These are phyloP conservation scores for Himalopsyche japonica DNA, from an alignment of 2,888 invertebrate genomes.

Conservation along the genomic window DNA sequence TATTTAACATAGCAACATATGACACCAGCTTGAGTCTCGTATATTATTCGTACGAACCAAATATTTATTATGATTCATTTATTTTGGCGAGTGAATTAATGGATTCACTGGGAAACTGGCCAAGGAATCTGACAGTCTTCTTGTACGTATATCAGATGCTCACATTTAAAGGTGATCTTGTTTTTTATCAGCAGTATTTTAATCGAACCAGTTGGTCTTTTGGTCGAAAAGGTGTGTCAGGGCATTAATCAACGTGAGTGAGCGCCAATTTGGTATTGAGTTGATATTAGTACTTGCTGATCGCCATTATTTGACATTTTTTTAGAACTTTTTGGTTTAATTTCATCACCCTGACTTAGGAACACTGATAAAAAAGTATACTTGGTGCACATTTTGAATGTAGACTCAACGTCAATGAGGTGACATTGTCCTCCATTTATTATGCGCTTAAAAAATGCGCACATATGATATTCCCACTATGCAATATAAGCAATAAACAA, in stretches of 20 bases:
- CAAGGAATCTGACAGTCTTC: not conserved
- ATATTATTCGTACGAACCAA: not conserved
- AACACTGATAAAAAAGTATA: too few species aligned
- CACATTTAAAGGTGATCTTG: conserved; percentile 37
- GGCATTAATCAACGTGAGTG: not conserved
- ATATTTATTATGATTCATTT: not conserved
- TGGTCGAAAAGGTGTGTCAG: not conserved
- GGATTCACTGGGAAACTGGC: conserved; percentile 20
- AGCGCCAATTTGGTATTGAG: not conserved
- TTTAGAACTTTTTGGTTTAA: not conserved
- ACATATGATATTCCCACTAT: too few species aligned
- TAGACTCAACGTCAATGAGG: too few species aligned
- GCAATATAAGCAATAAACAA: too few species aligned
- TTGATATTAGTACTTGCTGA: not conserved
- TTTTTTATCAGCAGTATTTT: not conserved
- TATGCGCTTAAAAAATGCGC: too few species aligned
- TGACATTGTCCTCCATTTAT: too few species aligned
- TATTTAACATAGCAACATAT: not conserved
- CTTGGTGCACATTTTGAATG: too few species aligned
- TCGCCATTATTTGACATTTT: not conserved
- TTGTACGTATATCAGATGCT: conserved; percentile 20
- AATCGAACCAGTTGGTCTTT: not conserved
- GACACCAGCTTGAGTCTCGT: not conserved
- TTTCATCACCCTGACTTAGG: not conserved
- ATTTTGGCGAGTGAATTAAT: conserved; percentile 10